Conservation (phyloP, 92 coral and sea anemone species). For the Chrysogorgia sp. region DNA sequence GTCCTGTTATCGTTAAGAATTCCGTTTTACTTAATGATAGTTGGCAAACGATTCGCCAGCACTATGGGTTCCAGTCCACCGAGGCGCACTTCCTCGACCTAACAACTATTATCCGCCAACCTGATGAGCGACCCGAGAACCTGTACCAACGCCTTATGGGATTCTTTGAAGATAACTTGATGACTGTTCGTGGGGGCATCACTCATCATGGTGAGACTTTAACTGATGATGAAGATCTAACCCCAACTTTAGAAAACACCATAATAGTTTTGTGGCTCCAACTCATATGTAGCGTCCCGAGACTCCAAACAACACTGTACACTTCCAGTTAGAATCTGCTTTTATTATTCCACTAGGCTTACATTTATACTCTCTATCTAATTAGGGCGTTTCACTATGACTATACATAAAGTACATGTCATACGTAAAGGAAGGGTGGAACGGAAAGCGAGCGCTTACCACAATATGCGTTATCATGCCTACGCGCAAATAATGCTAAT, state of each 20-base stretch:
- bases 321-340: too few relatives aligned
- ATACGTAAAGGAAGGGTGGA: too few relatives aligned
- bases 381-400: too few relatives aligned
- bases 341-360: too few relatives aligned
- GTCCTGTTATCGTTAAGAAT: constrained; percentile 37
- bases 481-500: too few relatives aligned
- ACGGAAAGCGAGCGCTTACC: too few relatives aligned
- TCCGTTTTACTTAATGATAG: constrained; percentile 63
- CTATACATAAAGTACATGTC: too few relatives aligned
- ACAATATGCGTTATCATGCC: too few relatives aligned
- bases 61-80: constrained; percentile 64
- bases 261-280: constrained; percentile 53
- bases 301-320: too few relatives aligned
- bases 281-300: too few relatives aligned
- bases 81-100: constrained; percentile 60
- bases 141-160: constrained; percentile 64
- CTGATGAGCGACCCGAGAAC: constrained; percentile 68
- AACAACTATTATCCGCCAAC: constrained; percentile 54
- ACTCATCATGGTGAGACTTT: constrained; percentile 64
- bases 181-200: constrained; percentile 50
- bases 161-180: constrained; percentile 57
- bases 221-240: constrained; percentile 55
- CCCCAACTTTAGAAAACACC: constrained; percentile 64
- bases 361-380: too few relatives aligned
- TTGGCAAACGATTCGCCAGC: constrained; percentile 65